These are phyloP conservation scores for Kuschelorhynchus macadamiae DNA, from an alignment of 2,888 invertebrate species.

Conservation along the genomic window DNA sequence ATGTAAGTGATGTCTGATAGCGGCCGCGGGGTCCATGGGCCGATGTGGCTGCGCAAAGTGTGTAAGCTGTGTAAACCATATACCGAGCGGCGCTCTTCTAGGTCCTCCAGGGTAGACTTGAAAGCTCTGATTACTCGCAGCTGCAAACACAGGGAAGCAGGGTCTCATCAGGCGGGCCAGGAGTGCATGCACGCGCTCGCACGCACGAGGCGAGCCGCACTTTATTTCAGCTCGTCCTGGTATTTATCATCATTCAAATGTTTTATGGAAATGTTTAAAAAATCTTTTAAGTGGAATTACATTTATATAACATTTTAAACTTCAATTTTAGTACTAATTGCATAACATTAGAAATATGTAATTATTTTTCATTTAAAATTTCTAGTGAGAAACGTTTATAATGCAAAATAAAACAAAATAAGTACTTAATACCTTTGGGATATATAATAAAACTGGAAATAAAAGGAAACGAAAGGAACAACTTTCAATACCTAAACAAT, in stretches of 20 bases:
- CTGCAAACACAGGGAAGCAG: conserved; percentile 86
- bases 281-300: no score
- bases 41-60: conserved; percentile 85
- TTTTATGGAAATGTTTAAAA: no score
- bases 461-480: no score
- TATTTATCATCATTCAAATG: conserved; percentile 40
- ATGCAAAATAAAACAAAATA: no score
- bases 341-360: no score
- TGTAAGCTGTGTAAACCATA: conserved; percentile 97
- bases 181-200: conserved; percentile 63
- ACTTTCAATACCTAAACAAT: no score
- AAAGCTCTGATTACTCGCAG: conserved; percentile 99
- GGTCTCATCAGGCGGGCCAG: conserved; percentile 68
- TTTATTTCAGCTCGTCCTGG: conserved; percentile 23
- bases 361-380: no score
- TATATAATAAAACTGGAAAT: no score
- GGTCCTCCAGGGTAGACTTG: conserved; percentile 99
- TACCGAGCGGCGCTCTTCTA: conserved; percentile 98
- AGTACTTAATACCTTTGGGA: no score
- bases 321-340: no score
- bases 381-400: no score
- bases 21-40: conserved; percentile 76
- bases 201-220: conserved; percentile 48
- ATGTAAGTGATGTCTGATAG: conserved; percentile 86
- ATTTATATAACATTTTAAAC: no score